phyloP scores from a whole-genome alignment of 2,797 vertebrate genomes.

The Spatula versicolor region DNA sequence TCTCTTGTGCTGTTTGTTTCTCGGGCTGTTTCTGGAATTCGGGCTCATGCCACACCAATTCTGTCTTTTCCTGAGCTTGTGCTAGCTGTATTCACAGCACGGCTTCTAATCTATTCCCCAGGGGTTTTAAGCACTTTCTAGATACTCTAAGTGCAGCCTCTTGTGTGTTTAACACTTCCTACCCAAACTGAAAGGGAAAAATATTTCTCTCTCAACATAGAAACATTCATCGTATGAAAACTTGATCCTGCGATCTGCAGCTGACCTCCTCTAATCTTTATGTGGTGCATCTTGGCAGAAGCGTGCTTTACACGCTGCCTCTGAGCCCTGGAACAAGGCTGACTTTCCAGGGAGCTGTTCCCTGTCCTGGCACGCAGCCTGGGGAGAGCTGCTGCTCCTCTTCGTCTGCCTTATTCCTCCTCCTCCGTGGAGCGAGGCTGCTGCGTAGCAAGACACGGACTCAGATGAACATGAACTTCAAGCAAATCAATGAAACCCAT shows the following conservation, averaged over 20 bases:
- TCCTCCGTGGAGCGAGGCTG: not conserved
- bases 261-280: not conserved
- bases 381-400: not conserved
- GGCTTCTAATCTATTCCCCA: not conserved
- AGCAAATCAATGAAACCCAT: not conserved
- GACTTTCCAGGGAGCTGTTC: constrained; percentile 27
- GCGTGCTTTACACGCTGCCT: not conserved
- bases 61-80: not conserved
- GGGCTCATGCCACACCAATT: not conserved
- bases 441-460: not conserved
- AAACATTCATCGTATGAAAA: not conserved
- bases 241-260: not conserved
- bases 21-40: not conserved
- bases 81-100: not conserved
- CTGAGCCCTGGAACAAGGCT: constrained; percentile 11
- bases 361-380: not conserved
- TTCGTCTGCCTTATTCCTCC: not conserved
- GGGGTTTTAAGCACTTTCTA: not conserved
- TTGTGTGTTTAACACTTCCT: not conserved
- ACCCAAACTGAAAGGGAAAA: not conserved
- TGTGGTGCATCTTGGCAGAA: not conserved
- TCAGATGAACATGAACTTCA: not conserved
- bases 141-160: not conserved
- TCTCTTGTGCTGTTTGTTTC: not conserved
- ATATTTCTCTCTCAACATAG: not conserved